Evolutionary conservation across 2,797 vertebrate species (phyloP).

Genomic region (Tolypeutes matacus): DNA sequence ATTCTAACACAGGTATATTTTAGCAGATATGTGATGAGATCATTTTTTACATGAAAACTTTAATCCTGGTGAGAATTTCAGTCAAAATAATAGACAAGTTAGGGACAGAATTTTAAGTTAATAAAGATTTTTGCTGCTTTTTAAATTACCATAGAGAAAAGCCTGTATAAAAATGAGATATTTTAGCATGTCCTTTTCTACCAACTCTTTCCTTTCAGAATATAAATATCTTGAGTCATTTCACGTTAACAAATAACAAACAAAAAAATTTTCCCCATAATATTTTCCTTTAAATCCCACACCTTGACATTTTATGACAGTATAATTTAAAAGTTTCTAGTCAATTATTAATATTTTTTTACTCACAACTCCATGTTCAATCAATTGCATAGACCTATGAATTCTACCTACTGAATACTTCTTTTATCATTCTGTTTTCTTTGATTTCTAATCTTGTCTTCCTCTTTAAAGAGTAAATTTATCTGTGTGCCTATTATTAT

Average conservation of each 20-base stretch:
- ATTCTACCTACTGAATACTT: not conserved
- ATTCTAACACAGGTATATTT: not conserved
- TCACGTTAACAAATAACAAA: not conserved
- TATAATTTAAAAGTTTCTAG: not conserved
- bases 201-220: not conserved
- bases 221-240: not conserved
- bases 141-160: not conserved
- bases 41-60: not conserved
- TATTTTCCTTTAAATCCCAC: not conserved
- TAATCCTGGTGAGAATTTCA: conserved; percentile 6
- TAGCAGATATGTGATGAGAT: not conserved
- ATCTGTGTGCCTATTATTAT: not conserved
- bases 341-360: not conserved
- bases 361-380: not conserved
- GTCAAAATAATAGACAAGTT: conserved; percentile 2
- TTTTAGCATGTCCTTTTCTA: not conserved
- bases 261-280: not conserved
- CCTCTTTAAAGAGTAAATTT: not conserved
- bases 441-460: not conserved
- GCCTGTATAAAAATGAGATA: not conserved
- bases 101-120: not conserved
- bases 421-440: not conserved
- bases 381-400: not conserved
- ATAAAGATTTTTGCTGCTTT: not conserved
- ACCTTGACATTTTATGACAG: not conserved